Evolutionary conservation across 1,140 invertebrate genomes (phyloP), one percentile per base, ranked within the genome.

Genomic region (Proales similis): DNA sequence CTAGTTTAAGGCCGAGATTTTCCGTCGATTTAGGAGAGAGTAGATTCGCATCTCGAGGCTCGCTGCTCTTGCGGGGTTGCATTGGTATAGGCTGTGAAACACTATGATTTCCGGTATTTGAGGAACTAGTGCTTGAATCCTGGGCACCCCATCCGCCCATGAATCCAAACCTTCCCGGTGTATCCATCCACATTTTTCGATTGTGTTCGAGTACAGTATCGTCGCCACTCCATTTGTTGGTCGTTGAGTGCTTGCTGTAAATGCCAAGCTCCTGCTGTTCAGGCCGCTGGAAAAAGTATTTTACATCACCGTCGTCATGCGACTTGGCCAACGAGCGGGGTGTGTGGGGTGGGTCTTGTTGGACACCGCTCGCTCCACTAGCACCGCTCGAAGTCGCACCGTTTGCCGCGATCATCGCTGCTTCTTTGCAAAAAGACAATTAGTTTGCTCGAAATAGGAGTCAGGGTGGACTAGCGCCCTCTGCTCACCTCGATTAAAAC

Each of bases 71-170:
- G 17, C 38, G 20, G 39, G 39, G 39, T 26, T 57, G 51, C 51
- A 57, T 57, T 17, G 51, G 51, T 57, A 57, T 57, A 11, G 51
- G 51, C 36, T 57, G 51, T 9, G 51, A 57, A 17, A 57, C 51
- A 9, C 36, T 14, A 39, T 57, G 51, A 39, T 57, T n/a, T n/a
- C n/a, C n/a, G n/a, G n/a, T n/a, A n/a, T n/a, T 42, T 14, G 45
- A 57, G 26, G 29, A 36, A 36, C n/a, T n/a, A n/a, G n/a, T n/a
- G n/a, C n/a, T n/a, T n/a, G n/a, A n/a, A n/a, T n/a, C n/a, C n/a
- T n/a, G n/a, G n/a, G n/a, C 14, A 36, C 33, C 14, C 33, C 33
- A 36, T 36, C 14, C 33, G 14, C 14, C 14, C 33, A 36, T 9
- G 33, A n/a, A n/a, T n/a, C n/a, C n/a, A n/a, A n/a, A n/a, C n/a